phyloP scores from a whole-genome alignment of 1,140 invertebrate species.

The Hydropsyche tenuis region DNA sequence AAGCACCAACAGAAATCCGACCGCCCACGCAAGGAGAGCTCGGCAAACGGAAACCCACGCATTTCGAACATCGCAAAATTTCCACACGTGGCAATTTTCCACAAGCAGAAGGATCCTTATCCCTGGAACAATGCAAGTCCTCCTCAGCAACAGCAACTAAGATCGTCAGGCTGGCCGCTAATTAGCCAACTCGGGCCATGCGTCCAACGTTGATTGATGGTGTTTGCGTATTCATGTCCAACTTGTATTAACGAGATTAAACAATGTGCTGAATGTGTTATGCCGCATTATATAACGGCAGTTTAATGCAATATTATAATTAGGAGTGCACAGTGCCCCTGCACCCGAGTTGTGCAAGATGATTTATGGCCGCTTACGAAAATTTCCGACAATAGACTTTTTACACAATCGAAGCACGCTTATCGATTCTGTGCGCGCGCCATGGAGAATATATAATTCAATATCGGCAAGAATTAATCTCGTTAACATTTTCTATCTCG shows the following conservation, averaged over 20 bases:
- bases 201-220: constrained; percentile 37
- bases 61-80: no score
- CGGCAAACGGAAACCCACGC: no score
- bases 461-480: constrained; percentile 20
- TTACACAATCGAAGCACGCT: not conserved
- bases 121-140: no score
- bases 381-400: constrained; percentile 13
- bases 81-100: no score
- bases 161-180: constrained; percentile 16
- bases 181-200: constrained; percentile 30
- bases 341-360: constrained; percentile 1
- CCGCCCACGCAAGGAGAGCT: no score
- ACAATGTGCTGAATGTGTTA: constrained; percentile 33
- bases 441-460: not conserved
- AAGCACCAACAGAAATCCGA: no score
- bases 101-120: no score
- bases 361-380: constrained; percentile 22
- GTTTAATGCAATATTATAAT: constrained; percentile 29
- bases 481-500: constrained; percentile 9
- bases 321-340: not conserved
- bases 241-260: constrained; percentile 38
- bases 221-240: constrained; percentile 36
- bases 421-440: not conserved
- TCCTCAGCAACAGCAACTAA: no score
- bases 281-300: no score